Evolutionary conservation across 2,113 vertebrate species (phyloP).

Genomic region (Phalacrocorax aristotelis): DNA sequence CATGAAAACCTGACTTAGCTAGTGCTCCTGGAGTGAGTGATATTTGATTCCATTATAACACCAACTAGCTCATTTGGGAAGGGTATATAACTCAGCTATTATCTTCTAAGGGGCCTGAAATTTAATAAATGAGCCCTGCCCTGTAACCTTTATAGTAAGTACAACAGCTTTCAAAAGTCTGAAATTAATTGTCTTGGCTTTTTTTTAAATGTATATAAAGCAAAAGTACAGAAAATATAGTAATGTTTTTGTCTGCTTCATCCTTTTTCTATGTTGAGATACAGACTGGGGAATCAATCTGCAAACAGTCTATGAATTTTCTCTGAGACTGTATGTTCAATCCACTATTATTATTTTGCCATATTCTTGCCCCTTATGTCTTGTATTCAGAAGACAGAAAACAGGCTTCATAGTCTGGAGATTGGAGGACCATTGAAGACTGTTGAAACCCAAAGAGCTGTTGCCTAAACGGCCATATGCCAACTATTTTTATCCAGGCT

Average conservation of each 20-base stretch:
- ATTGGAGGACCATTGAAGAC: not conserved
- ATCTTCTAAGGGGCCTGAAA: not conserved
- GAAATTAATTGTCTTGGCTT: not conserved
- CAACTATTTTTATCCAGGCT: not conserved
- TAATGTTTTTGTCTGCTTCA: not conserved
- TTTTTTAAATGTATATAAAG: not conserved
- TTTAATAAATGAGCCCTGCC: not conserved
- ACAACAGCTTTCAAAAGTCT: not conserved
- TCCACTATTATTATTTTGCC: not conserved
- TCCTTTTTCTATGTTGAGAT: not conserved
- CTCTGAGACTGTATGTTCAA: not conserved
- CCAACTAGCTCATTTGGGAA: not conserved
- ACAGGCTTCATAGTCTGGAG: not conserved
- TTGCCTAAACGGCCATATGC: not conserved
- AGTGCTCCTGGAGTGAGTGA: not conserved
- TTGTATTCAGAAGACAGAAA: not conserved
- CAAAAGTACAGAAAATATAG: not conserved
- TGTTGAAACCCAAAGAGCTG: not conserved
- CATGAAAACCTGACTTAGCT: not conserved
- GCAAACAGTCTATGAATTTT: not conserved
- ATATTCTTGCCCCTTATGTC: not conserved
- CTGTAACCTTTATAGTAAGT: not conserved
- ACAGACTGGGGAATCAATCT: not conserved
- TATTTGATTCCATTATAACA: slow-evolving; percentile 5
- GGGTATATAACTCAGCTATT: not conserved